Evolutionary conservation across 2,113 vertebrate species (phyloP), one percentile per base, ranked within the genome.

Genomic region (Leptobrachium ailaonicum): DNA sequence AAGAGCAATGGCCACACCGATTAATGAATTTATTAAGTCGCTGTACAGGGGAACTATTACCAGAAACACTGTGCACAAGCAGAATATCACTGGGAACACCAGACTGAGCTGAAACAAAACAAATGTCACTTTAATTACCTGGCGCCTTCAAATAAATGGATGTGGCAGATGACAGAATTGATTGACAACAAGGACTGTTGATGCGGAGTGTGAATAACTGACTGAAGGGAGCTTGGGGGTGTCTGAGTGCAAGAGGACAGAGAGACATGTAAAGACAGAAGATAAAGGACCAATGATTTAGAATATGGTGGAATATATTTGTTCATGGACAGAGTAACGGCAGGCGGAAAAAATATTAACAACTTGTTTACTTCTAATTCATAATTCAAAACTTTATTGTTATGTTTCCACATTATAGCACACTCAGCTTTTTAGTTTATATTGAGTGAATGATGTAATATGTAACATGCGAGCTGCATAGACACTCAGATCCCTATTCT

Each of bases 1-100:
- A 43, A 95, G 89, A 2, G 94, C 95, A 0, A 97, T 97, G 82
- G 85, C 92, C 1, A 97, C 94, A 73, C 96, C 95, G 0, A 97
- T 97, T 83, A 96, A 88, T 6, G 95, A 96, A 86, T 96, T 97
- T 84, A 94, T 58, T 41, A 95, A 93, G 79, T 97, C 95, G 0
- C 94, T 97, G 87, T 96, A 97, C 72, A 97, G 92, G 0, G 95
- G 96, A 10, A 97, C 93, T 1, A 92, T 95, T 86, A 97, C 95
- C 84, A 97, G 92, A 90, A 97, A 97, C 84, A 97, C 1, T 40
- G 95, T 95, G 81, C 95, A 95, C 32, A 97, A 76, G 81, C 96
- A 97, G 91, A 97, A 97, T 66, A 96, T 6, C 71, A 95, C 87
- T 45, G 96, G 96, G 87, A 92, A 97, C 87, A 96, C 53, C 53